phyloP scores from a whole-genome alignment of 2,888 invertebrate genomes.

The Nysson spinosus region DNA sequence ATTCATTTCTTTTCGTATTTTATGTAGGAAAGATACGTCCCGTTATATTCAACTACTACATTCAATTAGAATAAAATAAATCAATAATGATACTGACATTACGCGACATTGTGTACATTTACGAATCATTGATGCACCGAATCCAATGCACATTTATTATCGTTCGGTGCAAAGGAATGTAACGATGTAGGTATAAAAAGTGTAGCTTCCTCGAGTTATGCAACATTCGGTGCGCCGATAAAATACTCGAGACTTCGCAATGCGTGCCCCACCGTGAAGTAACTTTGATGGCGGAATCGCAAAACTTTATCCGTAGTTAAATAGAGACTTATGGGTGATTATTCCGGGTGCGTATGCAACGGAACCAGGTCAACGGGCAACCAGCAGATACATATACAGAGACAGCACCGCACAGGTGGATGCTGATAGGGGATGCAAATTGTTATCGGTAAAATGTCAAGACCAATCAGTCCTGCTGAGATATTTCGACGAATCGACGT shows the following conservation, averaged over 20 bases:
- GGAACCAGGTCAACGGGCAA: conserved; percentile 51
- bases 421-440: conserved; percentile 27
- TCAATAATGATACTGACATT: too few relatives aligned
- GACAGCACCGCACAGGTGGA: conserved; percentile 43
- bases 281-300: too few relatives aligned
- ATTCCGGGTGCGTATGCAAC: conserved; percentile 31
- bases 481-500: conserved; percentile 34
- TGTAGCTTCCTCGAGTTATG: conserved; percentile 25
- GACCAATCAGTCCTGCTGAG: conserved; percentile 36
- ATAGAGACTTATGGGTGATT: conserved; percentile 39
- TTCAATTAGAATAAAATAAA: too few relatives aligned
- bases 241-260: conserved; percentile 15
- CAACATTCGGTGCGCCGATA: conserved; percentile 27
- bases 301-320: too few relatives aligned
- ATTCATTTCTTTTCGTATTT: not conserved
- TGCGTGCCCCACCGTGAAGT: too few relatives aligned
- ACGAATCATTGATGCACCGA: conserved; percentile 8
- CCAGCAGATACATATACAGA: conserved; percentile 23
- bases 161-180: conserved; percentile 15
- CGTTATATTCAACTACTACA: too few relatives aligned
- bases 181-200: conserved; percentile 11
- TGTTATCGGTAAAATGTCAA: conserved; percentile 56
- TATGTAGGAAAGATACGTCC: too few relatives aligned
- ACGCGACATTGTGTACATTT: too few relatives aligned
- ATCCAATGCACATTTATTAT: not conserved